Base-by-base conservation (phyloP, 2,797 vertebrate genomes). In the Telmatherina bonti region DNA sequence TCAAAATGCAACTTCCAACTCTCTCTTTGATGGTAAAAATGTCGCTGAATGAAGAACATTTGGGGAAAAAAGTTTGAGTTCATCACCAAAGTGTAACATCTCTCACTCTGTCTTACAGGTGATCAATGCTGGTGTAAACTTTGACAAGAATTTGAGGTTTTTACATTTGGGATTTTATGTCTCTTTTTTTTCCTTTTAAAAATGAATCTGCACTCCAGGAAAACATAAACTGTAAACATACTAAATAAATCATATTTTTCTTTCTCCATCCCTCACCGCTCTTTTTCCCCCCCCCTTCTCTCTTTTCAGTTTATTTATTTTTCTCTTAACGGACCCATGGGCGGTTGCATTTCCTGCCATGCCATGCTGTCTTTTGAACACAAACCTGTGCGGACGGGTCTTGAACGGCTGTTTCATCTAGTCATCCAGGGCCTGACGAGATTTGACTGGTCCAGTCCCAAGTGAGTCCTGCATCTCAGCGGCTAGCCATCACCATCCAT, bases 201-300 rank as follows among this genome's bases (percentile, higher is more conserved):
- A 90, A 89, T 83, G 52, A 41, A 91, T 91, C 76, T 68, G 79
- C 88, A 85, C 86, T 90, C 82, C 63, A 87, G 88, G 88, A 90
- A 87, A 91, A 91, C 79, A 85, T 90, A 92, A 92, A 92, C 81
- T 68, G 92, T 93, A 95, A 94, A 95, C 94, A 94, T 77, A 82
- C 79, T 94, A 90, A 95, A 95, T 95, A 93, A 94, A 93, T 94
- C 61, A 94, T 95, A 74, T 87, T 81, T 88, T 83, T 87, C 80
- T 88, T 76, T 88, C 76, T 79, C 41, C 54, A 59, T 82, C 81
- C 62, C 82, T 55, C 75, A 63, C 72, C 79, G 64, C 75, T 59
- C 47, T 72, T 55, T 76, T 67, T 65, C 66, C 38, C 80, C 45
- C 51, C n/a, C n/a, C n/a, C n/a, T 35, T 61, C 55, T 72, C 56